These are phyloP conservation scores for Hippocampus abdominalis DNA, from an alignment of 2,113 vertebrate genomes.

Conservation along the genomic window DNA sequence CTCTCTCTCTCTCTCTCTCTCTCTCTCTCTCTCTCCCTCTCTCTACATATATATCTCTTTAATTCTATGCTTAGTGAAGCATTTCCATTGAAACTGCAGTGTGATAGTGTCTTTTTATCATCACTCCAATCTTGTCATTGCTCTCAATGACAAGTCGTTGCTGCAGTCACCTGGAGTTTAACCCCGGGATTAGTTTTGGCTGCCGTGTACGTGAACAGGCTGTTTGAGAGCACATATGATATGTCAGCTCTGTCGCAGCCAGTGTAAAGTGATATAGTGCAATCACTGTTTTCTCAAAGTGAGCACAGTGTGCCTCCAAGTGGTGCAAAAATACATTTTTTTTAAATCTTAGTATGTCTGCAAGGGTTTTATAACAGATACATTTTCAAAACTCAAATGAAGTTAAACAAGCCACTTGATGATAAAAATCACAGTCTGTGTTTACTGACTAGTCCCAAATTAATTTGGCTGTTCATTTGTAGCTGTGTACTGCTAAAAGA, in stretches of 20 bases:
- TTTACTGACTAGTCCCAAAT: not conserved
- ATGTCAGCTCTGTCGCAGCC: slow-evolving; percentile 34
- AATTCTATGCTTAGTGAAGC: slow-evolving; percentile 49
- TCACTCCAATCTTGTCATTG: slow-evolving; percentile 41
- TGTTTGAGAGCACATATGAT: slow-evolving; percentile 14
- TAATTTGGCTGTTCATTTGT: not conserved
- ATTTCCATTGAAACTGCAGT: slow-evolving; percentile 42
- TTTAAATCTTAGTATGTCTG: not conserved
- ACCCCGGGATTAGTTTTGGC: slow-evolving; percentile 52
- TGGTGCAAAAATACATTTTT: slow-evolving; percentile 1
- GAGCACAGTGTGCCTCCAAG: slow-evolving; percentile 3
- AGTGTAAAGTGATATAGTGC: slow-evolving; percentile 43
- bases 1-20: slow-evolving; percentile 10
- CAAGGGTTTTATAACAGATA: not conserved
- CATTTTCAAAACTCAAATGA: not conserved
- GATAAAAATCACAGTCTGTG: not conserved
- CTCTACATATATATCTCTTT: not conserved
- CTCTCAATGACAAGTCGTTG: slow-evolving; percentile 42
- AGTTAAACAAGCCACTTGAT: not conserved
- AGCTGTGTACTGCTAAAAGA: not conserved
- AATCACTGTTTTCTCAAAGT: slow-evolving; percentile 28
- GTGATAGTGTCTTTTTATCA: slow-evolving; percentile 42
- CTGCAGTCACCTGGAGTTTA: slow-evolving; percentile 42
- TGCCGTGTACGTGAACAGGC: slow-evolving; percentile 25
- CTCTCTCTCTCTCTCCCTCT: slow-evolving; percentile 11